phyloP scores from a whole-genome alignment of 64 coral and sea anemone species.

The Dendrophyllia cribrosa region DNA sequence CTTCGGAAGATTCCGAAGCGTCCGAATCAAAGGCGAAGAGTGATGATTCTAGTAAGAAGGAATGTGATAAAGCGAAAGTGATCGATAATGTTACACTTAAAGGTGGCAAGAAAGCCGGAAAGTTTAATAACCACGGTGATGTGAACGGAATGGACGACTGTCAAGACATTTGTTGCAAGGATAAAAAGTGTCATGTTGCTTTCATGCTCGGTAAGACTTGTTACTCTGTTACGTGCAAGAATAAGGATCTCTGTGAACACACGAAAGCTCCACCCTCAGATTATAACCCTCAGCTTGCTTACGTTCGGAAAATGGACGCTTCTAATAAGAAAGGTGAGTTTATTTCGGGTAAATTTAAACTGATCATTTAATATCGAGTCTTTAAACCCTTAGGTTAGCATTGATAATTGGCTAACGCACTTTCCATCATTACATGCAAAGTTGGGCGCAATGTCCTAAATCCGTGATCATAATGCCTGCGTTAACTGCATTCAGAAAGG shows the following conservation, averaged over 20 bases:
- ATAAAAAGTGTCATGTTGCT: conserved; percentile 76
- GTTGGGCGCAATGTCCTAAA: no score
- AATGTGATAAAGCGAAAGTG: conserved; percentile 70
- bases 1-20: not conserved
- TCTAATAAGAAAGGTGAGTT: conserved; percentile 1
- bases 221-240: conserved; percentile 87
- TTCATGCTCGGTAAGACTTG: conserved; percentile 95
- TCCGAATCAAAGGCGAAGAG: conserved; percentile 11
- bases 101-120: conserved; percentile 87
- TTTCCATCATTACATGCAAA: no score
- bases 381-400: not conserved
- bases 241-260: conserved; percentile 89
- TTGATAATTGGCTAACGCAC: no score
- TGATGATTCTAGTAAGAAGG: conserved; percentile 6
- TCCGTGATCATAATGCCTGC: no score
- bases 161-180: conserved; percentile 77
- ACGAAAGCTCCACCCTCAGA: conserved; percentile 82
- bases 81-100: conserved; percentile 87
- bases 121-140: conserved; percentile 88
- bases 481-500: no score
- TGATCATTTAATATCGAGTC: no score
- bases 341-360: not conserved
- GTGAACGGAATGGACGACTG: conserved; percentile 86
- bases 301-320: conserved; percentile 75
- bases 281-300: conserved; percentile 86